These are phyloP conservation scores for Aurelia aurita DNA, from an alignment of 30 jellyfish, hydroid and myxozoan species.

Conservation along the genomic window DNA sequence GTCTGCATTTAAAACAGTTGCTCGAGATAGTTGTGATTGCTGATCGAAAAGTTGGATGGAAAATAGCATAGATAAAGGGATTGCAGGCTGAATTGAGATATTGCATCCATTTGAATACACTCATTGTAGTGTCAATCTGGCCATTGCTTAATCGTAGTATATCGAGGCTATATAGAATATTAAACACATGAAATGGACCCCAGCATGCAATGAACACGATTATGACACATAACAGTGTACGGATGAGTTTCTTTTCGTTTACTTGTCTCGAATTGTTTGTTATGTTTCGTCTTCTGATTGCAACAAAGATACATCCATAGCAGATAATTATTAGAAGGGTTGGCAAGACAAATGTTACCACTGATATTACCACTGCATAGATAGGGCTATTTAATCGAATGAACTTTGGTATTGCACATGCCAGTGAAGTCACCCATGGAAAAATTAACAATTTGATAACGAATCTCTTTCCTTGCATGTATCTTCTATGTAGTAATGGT, in stretches of 20 bases:
- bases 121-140: neutral
- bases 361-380: neutral
- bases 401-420: neutral
- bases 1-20: too few relatives aligned
- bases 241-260: neutral
- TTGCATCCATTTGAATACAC: neutral
- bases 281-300: neutral
- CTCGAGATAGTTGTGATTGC: too few relatives aligned
- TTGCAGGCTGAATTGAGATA: slow-evolving; percentile 39
- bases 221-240: neutral
- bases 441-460: neutral
- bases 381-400: neutral
- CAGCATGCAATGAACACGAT: neutral
- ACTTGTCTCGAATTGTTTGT: neutral
- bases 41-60: slow-evolving; percentile 5
- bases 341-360: neutral
- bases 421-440: neutral
- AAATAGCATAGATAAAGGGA: slow-evolving; percentile 33
- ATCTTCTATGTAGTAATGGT: neutral
- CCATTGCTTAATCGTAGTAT: neutral
- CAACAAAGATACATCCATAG: neutral
- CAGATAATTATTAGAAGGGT: neutral
- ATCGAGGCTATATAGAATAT: neutral
- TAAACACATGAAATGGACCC: neutral
- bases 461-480: neutral